Evolutionary conservation across 1,140 invertebrate genomes (phyloP).

Genomic region (Ectropis grisescens): DNA sequence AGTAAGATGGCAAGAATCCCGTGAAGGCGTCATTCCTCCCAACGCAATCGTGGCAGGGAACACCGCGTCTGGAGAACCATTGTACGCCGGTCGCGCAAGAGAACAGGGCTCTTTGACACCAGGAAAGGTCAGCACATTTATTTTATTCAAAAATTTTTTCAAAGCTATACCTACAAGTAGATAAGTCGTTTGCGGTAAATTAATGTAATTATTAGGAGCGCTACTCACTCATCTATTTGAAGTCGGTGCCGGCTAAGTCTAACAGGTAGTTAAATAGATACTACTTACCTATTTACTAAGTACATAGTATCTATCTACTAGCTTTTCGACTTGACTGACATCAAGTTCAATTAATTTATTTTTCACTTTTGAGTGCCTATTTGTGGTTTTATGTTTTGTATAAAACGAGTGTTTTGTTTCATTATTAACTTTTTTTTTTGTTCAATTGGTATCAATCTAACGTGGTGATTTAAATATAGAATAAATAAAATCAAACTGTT

Average conservation of each 20-base stretch:
- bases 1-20: conserved; percentile 61
- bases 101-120: conserved; percentile 77
- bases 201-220: background rate
- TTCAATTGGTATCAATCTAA: too few species aligned
- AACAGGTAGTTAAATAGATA: too few species aligned
- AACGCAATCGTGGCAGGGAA: conserved; percentile 73
- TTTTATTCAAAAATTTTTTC: background rate
- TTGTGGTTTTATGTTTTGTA: too few species aligned
- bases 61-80: conserved; percentile 72
- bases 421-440: background rate
- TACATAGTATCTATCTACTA: too few species aligned
- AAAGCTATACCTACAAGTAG: background rate
- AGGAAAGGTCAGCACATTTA: conserved; percentile 84
- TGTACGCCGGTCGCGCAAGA: conserved; percentile 77
- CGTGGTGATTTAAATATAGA: too few species aligned
- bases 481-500: too few species aligned
- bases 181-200: background rate
- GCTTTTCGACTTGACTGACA: too few species aligned
- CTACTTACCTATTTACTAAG: too few species aligned
- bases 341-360: too few species aligned
- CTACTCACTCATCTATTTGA: background rate
- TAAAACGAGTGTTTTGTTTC: background rate
- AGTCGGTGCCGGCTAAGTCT: too few species aligned
- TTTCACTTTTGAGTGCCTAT: too few species aligned
- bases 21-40: conserved; percentile 66